Evolutionary conservation across 2,113 vertebrate species (phyloP), one percentile per base, ranked within the genome.

Genomic region (Rhinopomastus cyanomelas): DNA sequence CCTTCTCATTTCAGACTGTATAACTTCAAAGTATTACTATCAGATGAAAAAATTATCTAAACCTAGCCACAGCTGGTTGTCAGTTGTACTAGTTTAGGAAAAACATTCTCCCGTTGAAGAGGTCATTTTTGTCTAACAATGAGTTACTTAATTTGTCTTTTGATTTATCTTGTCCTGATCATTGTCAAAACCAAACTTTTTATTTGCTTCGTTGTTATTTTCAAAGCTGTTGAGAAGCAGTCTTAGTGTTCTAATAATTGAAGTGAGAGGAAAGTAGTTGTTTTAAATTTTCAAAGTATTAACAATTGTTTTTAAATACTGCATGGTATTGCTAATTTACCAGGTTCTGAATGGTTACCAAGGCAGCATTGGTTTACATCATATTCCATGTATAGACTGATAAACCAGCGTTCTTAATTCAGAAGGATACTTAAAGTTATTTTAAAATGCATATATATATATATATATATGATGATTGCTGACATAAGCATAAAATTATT

Each of bases 401-500:
- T 65, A 74, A 42, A n/a, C 19, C 3, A 3, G 19, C 25, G 39
- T 79, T 65, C 77, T 91, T 92, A 64, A 56, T 89, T 94, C 87
- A 92, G 77, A 94, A 39, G 11, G 82, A 60, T 87, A 84, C 30
- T 39, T 53, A 4, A 61, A 80, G 26, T 82, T 72, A 27, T 27
- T 93, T 42, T 92, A 59, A 91, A 69, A 25, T 76, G 22, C 85
- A 27, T 34, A 26, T 34, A n/a, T 14, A 27, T 34, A 26, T 34
- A n/a, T 14, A 37, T 37, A 18, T 25, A 34, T 12, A 20, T 37
- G 32, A 80, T 56, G 26, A 66, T 89, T 90, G 75, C 92, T 95
- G 78, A 94, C 74, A 59, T 78, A 17, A 92, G 62, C 73, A 53
- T 90, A 52, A 92, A 95, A 85, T 85, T 88, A 83, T 96, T 85